A percentile compares a stretch with the other conserved stretches of the same genome.
phyloP scores from a whole-genome alignment of 2,888 invertebrate species.

The Hanleya hanleyi region DNA sequence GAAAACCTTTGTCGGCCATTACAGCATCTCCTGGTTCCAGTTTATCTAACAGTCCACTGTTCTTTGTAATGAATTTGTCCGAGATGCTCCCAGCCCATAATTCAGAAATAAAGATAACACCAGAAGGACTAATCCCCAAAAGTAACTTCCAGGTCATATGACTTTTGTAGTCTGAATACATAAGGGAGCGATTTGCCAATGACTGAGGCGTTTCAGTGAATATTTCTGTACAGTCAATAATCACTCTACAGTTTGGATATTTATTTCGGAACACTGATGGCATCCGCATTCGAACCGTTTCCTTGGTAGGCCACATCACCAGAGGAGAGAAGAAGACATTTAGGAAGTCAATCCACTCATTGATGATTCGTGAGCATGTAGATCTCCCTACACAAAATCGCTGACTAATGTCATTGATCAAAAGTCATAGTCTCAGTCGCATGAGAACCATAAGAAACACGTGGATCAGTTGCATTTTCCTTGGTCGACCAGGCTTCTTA shows the following conservation, averaged over 20 bases:
- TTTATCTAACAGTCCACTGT: conserved; percentile 21
- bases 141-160: conserved; percentile 28
- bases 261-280: no score
- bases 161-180: conserved; percentile 36
- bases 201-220: conserved; percentile 29
- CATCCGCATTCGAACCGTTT: no score
- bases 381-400: no score
- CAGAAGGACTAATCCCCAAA: conserved; percentile 28
- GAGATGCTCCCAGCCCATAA: conserved; percentile 30
- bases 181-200: conserved; percentile 24
- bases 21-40: conserved; percentile 32
- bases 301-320: no score
- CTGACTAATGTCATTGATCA: no score
- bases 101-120: conserved; percentile 28
- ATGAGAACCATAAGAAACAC: no score
- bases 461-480: no score
- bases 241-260: conserved; percentile 23
- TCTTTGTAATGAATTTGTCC: conserved; percentile 20
- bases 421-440: no score
- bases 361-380: no score
- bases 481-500: no score
- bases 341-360: no score
- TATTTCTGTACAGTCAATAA: conserved; percentile 39
- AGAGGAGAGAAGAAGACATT: no score
- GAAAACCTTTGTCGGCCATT: conserved; percentile 36